Conservation (phyloP, 2,113 vertebrate species). For the Heptranchias perlo region DNA sequence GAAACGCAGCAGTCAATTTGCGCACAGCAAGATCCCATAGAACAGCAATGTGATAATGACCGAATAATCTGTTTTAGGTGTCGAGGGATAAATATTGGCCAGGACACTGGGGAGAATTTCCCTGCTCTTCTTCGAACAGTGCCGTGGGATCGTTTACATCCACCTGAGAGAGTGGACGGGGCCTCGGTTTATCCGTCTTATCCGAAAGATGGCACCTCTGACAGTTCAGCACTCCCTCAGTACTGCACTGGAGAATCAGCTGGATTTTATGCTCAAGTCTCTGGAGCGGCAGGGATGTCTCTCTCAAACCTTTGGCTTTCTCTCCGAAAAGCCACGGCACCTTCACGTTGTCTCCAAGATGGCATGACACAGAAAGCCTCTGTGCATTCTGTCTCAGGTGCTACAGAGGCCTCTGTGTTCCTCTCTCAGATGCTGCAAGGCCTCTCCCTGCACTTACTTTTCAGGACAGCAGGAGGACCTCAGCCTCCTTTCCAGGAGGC, state of each 20-base stretch:
- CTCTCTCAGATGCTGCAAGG: neutral
- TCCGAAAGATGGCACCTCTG: neutral
- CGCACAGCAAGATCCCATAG: too few relatives aligned
- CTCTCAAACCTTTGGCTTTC: neutral
- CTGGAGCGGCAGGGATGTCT: neutral
- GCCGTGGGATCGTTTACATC: neutral
- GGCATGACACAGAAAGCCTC: neutral
- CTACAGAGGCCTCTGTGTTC: neutral
- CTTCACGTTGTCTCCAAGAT: neutral
- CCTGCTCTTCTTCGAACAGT: neutral
- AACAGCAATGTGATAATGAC: too few relatives aligned
- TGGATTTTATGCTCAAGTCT: neutral
- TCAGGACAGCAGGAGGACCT: neutral
- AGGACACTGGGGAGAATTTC: neutral
- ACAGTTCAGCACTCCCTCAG: neutral
- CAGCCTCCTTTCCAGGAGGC: neutral
- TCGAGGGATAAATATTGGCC: neutral
- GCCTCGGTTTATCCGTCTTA: neutral
- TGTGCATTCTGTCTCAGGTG: neutral
- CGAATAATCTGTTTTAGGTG: too few relatives aligned
- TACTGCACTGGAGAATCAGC: neutral
- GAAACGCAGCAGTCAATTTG: too few relatives aligned
- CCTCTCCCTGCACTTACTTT: neutral
- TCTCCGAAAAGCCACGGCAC: neutral
- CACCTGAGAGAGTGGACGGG: neutral